These are phyloP conservation scores for Rallus crepitans DNA, from an alignment of 2,797 vertebrate species.

Conservation along the genomic window DNA sequence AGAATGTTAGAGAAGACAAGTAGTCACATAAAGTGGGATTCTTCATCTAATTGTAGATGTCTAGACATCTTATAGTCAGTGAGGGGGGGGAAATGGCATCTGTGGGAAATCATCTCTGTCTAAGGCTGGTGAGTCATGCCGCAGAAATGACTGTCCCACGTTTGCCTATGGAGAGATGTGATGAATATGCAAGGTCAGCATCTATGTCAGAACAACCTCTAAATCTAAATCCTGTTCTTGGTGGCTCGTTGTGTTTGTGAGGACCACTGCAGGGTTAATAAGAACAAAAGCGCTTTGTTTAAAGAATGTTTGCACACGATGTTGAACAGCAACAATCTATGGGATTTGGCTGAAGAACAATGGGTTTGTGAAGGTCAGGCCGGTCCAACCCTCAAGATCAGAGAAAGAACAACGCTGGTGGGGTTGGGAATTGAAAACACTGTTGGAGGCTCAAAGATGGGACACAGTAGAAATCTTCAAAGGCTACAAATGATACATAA, in stretches of 20 bases:
- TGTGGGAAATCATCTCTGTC: not conserved
- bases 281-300: not conserved
- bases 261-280: not conserved
- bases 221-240: not conserved
- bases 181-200: not conserved
- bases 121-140: not conserved
- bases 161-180: not conserved
- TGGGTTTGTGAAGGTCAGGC: conserved; percentile 29
- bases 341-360: conserved; percentile 14
- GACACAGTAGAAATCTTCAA: not conserved
- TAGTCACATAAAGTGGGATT: not conserved
- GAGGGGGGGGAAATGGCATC: not conserved
- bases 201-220: not conserved
- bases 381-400: not conserved
- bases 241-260: not conserved
- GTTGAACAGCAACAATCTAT: not conserved
- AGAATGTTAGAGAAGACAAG: not conserved
- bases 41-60: not conserved
- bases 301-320: not conserved
- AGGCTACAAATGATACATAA: not conserved
- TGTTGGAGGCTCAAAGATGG: not conserved
- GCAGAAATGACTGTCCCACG: not conserved
- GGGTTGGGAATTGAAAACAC: fast-evolving
- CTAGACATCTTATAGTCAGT: not conserved
- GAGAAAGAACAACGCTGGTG: not conserved